Conservation (phyloP, 2,113 vertebrate genomes). For the Cranoglanis bouderius region DNA sequence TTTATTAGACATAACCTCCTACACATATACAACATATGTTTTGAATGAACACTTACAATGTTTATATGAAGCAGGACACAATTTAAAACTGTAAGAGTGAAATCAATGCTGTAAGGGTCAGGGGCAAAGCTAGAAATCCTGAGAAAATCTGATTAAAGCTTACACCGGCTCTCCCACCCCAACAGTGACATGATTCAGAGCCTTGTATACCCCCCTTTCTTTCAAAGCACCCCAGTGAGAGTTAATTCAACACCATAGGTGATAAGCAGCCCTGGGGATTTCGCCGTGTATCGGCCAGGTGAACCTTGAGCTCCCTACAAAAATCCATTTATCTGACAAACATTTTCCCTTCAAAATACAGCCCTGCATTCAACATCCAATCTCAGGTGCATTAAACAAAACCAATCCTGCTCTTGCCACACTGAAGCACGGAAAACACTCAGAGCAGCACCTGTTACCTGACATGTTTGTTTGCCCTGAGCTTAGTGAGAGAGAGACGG, state of each 20-base stretch:
- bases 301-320: constrained; percentile 17
- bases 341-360: constrained; percentile 37
- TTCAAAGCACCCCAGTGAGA: neutral
- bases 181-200: neutral
- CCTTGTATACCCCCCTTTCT: neutral
- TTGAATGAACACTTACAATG: neutral
- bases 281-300: neutral
- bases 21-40: neutral
- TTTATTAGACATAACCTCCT: neutral
- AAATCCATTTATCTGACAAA: constrained; percentile 41
- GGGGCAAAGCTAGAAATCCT: neutral
- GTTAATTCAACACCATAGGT: constrained; percentile 18
- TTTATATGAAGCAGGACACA: neutral
- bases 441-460: constrained; percentile 7
- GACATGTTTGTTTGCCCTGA: constrained; percentile 11
- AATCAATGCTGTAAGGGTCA: constrained; percentile 1
- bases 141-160: neutral
- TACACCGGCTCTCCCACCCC: neutral
- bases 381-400: constrained; percentile 33
- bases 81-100: neutral
- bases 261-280: constrained; percentile 19
- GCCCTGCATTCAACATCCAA: constrained; percentile 33
- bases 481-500: neutral
- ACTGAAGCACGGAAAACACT: constrained; percentile 16
- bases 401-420: constrained; percentile 17